Conservation (phyloP, 2,113 vertebrate species). For the Cryptoleucopteryx plumbea region DNA sequence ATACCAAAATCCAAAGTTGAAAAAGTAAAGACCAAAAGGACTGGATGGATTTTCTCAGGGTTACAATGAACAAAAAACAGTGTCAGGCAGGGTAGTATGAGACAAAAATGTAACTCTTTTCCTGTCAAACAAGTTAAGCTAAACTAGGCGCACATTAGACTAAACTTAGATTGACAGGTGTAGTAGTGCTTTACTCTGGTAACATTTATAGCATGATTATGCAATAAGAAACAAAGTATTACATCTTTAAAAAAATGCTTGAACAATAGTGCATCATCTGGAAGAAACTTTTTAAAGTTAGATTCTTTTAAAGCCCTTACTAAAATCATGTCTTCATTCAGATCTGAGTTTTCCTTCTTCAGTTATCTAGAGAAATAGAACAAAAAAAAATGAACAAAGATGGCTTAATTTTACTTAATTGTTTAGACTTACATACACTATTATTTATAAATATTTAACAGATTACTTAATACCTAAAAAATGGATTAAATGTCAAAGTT, state of each 20-base stretch:
- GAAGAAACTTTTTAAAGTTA: conserved; percentile 86
- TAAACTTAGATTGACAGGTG: background rate
- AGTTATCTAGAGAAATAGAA: conserved; percentile 69
- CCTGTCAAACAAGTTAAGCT: background rate
- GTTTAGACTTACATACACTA: background rate
- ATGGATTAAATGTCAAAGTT: background rate
- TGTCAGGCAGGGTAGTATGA: background rate
- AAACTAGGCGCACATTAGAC: background rate
- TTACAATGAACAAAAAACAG: background rate
- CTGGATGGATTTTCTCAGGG: background rate
- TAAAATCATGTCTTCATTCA: conserved; percentile 84
- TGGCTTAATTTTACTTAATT: background rate
- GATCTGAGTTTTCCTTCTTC: conserved; percentile 80
- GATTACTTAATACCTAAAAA: background rate
- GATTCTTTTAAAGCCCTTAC: conserved; percentile 85
- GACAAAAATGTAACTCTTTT: background rate
- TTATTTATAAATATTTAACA: background rate
- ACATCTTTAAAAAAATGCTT: conserved; percentile 47
- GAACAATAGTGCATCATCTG: conserved; percentile 80
- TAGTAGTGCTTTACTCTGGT: background rate
- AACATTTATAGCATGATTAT: background rate
- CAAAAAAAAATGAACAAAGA: background rate
- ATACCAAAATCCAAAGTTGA: background rate
- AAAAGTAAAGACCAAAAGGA: background rate
- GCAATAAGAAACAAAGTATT: background rate